Conservation (phyloP, 2,113 vertebrate species). For the Heloderma charlesbogerti region DNA sequence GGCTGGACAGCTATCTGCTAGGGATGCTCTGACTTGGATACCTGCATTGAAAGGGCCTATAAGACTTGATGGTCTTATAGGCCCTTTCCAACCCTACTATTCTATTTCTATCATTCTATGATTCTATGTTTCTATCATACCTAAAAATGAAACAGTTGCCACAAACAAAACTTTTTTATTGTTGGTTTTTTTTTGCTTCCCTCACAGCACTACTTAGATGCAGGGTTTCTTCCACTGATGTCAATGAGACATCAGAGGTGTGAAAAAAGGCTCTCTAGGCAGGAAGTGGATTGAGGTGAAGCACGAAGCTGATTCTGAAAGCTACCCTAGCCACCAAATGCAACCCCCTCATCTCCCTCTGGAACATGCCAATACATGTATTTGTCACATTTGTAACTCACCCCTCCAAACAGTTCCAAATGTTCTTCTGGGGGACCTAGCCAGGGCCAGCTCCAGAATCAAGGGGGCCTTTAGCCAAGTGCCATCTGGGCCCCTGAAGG, state of each 20-base stretch:
- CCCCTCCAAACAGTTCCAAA: not conserved
- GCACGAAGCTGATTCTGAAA: not conserved
- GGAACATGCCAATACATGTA: not conserved
- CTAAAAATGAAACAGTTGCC: too few species aligned
- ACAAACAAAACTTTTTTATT: too few species aligned
- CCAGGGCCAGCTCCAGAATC: not conserved
- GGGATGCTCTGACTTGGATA: too few species aligned
- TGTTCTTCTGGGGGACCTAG: not conserved
- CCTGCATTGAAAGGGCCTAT: too few species aligned
- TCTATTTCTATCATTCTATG: not conserved
- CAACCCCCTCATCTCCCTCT: too few species aligned
- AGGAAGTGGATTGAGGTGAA: slow-evolving; percentile 25
- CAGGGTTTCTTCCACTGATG: not conserved
- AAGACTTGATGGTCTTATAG: too few species aligned
- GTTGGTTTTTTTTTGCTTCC: too few species aligned
- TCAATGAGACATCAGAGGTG: not conserved
- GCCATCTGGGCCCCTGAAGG: too few species aligned
- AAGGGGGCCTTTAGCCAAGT: too few species aligned
- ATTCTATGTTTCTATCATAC: not conserved
- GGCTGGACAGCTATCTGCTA: too few species aligned
- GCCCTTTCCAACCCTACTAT: too few species aligned
- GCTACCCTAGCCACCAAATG: too few species aligned
- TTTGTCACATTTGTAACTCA: not conserved
- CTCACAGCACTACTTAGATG: not conserved
- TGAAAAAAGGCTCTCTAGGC: not conserved